Percentiles rank a stretch among this genome's conserved stretches.
Evolutionary conservation across 2,888 invertebrate species (phyloP).

Genomic region (Tiphia femorata): DNA sequence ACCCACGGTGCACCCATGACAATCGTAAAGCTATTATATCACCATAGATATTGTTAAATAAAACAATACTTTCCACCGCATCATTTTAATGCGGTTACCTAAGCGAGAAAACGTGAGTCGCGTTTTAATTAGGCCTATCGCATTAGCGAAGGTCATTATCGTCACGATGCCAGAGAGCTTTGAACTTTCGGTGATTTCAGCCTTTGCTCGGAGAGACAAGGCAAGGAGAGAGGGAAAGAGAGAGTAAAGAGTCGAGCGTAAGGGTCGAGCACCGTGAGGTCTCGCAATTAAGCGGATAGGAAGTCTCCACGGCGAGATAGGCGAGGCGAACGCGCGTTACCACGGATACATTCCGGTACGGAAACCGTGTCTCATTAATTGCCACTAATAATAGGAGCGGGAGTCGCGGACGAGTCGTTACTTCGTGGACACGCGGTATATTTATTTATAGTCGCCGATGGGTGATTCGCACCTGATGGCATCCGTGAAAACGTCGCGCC

Average conservation of each 20-base stretch:
- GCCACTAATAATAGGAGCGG: slow-evolving; percentile 57
- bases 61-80: too few species aligned
- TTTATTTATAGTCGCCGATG: slow-evolving; percentile 44
- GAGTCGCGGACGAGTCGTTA: slow-evolving; percentile 20
- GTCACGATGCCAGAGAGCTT: too few species aligned
- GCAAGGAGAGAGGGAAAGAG: too few species aligned
- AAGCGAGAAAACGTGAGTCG: too few species aligned
- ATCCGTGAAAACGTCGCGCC: slow-evolving; percentile 48
- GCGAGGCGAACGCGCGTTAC: slow-evolving; percentile 58
- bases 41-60: too few species aligned
- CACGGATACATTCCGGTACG: slow-evolving; percentile 52
- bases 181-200: too few species aligned
- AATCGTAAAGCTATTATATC: too few species aligned
- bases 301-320: slow-evolving; percentile 54
- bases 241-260: background rate
- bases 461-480: slow-evolving; percentile 40
- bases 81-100: too few species aligned
- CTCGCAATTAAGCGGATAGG: slow-evolving; percentile 47
- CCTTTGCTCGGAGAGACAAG: too few species aligned
- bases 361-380: slow-evolving; percentile 58
- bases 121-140: too few species aligned
- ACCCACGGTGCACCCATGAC: too few species aligned
- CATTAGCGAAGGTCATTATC: too few species aligned
- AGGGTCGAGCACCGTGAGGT: slow-evolving; percentile 13
- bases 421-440: slow-evolving; percentile 38